Evolutionary conservation across 2,888 invertebrate species (phyloP).

Genomic region (Mimumesa dahlbomi): DNA sequence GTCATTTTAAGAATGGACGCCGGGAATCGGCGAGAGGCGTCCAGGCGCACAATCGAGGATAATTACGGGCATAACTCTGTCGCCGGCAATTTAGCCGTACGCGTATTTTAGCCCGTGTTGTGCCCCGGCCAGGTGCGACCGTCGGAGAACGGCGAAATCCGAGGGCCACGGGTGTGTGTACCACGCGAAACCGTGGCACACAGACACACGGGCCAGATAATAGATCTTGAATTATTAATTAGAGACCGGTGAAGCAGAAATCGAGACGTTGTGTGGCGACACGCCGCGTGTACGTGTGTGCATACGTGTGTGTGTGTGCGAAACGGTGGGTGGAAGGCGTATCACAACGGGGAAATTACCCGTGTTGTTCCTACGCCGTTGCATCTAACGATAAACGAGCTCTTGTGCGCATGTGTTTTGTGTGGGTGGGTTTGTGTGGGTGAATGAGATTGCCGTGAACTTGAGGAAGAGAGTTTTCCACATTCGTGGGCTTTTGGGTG

Average conservation of each 20-base stretch:
- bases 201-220: conserved; percentile 21
- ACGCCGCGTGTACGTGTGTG: conserved; percentile 19
- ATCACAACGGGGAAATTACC: conserved; percentile 40
- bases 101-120: conserved; percentile 5
- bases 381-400: conserved; percentile 4
- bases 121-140: not conserved
- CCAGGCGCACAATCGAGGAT: conserved; percentile 13
- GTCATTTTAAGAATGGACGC: conserved; percentile 9
- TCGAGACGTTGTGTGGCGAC: conserved; percentile 44
- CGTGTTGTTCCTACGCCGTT: conserved; percentile 24
- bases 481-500: too few relatives aligned
- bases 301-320: conserved; percentile 26
- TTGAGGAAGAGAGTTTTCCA: too few relatives aligned
- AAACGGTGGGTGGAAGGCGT: conserved; percentile 35
- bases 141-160: conserved; percentile 20
- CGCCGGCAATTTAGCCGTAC: conserved; percentile 2
- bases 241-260: conserved; percentile 43
- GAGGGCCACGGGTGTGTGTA: not conserved
- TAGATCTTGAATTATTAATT: conserved; percentile 57
- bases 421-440: too few relatives aligned
- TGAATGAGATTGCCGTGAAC: not conserved
- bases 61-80: conserved; percentile 33
- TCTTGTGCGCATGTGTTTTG: not conserved
- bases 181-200: not conserved
- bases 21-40: not conserved